These are phyloP conservation scores for Antheraea pernyi DNA, from an alignment of 1,140 invertebrate genomes.

Conservation along the genomic window DNA sequence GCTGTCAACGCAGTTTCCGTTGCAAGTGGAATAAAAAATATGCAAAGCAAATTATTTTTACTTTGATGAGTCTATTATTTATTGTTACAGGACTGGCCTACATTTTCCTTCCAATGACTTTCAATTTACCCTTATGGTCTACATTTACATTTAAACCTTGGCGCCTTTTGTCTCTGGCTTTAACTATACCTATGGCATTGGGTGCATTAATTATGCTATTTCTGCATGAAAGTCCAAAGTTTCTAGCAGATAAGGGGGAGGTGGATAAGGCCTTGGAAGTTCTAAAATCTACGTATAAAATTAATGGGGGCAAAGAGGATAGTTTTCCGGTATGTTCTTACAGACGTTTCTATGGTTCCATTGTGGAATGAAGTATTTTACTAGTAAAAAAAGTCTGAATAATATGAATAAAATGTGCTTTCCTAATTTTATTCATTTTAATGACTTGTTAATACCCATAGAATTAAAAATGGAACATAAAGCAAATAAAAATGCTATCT, in stretches of 20 bases:
- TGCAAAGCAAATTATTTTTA: no score
- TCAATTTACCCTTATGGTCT: slow-evolving; percentile 46
- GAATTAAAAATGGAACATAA: no score
- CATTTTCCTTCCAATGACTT: slow-evolving; percentile 76
- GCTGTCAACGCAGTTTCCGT: no score
- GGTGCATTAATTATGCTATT: slow-evolving; percentile 78
- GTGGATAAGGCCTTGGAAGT: neutral
- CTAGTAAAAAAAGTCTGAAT: no score
- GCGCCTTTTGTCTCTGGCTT: slow-evolving; percentile 47
- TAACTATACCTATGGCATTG: slow-evolving; percentile 80
- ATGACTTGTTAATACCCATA: no score
- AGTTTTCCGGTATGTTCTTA: slow-evolving; percentile 31
- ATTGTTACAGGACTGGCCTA: slow-evolving; percentile 36
- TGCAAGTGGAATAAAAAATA: no score
- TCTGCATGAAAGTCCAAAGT: slow-evolving; percentile 53
- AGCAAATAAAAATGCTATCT: no score
- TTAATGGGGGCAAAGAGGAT: slow-evolving; percentile 53
- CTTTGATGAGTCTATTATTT: neutral
- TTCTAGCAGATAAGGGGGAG: slow-evolving; percentile 62
- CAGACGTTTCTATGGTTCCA: no score
- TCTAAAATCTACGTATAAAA: neutral
- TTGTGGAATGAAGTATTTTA: no score
- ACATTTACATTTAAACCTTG: no score
- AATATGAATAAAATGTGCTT: no score
- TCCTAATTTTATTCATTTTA: no score